phyloP scores from a whole-genome alignment of 2,888 invertebrate species.

The Poecilus cupreus region DNA sequence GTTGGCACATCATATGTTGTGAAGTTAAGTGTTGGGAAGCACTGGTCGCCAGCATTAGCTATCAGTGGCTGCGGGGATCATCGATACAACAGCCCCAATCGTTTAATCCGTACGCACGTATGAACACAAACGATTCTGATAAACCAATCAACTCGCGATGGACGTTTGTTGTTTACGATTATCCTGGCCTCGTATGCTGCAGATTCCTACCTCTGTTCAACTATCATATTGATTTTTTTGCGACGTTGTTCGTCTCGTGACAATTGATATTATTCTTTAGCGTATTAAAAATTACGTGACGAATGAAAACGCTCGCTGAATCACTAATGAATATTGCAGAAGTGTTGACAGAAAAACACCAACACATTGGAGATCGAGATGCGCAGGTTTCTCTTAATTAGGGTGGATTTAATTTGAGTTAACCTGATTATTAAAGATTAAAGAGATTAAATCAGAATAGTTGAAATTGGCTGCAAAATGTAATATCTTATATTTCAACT shows the following conservation, averaged over 20 bases:
- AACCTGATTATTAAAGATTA: too few relatives aligned
- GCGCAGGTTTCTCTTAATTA: conserved; percentile 4
- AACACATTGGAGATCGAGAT: not conserved
- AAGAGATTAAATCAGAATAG: too few relatives aligned
- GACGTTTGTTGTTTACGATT: conserved; percentile 31
- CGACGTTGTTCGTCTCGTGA: not conserved
- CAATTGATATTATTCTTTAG: conserved; percentile 5
- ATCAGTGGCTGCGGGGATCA: too few relatives aligned
- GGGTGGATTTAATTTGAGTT: conserved; percentile 20
- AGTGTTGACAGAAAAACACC: not conserved
- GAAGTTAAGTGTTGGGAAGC: too few relatives aligned
- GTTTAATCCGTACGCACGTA: conserved; percentile 40
- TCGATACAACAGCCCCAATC: not conserved
- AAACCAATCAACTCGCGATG: conserved; percentile 36
- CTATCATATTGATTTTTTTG: conserved; percentile 45
- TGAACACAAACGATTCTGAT: conserved; percentile 43
- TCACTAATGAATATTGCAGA: not conserved
- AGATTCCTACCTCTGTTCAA: not conserved
- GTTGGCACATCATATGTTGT: too few relatives aligned
- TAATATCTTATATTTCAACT: too few relatives aligned
- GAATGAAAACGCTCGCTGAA: not conserved
- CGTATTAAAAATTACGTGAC: conserved; percentile 39
- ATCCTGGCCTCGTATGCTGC: not conserved
- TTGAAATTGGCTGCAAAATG: too few relatives aligned
- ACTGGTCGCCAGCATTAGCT: too few relatives aligned